Base-by-base conservation (phyloP, 1,140 invertebrate genomes). In the Armadillidium nasatum region DNA sequence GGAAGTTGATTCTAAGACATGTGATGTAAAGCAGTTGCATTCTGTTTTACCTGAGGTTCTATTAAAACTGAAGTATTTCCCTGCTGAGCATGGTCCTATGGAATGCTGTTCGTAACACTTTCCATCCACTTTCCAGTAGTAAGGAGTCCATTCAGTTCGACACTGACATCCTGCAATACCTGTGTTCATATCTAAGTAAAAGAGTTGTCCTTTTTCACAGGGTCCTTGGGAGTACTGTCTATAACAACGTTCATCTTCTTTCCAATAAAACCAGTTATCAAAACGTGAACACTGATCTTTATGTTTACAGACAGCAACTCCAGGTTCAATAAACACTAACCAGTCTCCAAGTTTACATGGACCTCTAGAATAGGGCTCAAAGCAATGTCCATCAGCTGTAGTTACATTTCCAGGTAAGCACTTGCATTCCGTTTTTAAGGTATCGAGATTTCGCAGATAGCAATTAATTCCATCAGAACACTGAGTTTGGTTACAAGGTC, bases 201-300 rank as follows among this genome's bases (percentile, higher is more conserved):
- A 83, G 43, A 83, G 78, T 45, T 82, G 81, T 67, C 82, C 83
- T 50, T 75, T 75, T 15, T 79, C 73, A 72, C 82, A 83, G 11
- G 82, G 83, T 1, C 83, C 83, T 66, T 81, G 82, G 6, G 82
- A 82, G 60, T 81, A 83, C 73, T 83, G 83, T 19, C 83, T 77
- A 76, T 83, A 83, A 71, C 83, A 83, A 7, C 82, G 75, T 72
- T 82, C 76, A 66, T 83, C 81, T n/a, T 80, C 74, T 44, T 78
- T 74, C 83, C 83, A 83, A 72, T 73, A 82, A 78, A 83, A 83
- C 82, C 82, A 83, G 76, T 83, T 83, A 73, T 83, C 83, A 71
- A 82, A 83, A n/a, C 82, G 72, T 7, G 81, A 76, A 75, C 83
- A 83, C 19, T 81, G 81, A 15, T 75, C 76, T 78, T 83, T 83